These are phyloP conservation scores for Ibidorhyncha struthersii DNA, from an alignment of 2,113 vertebrate species.

Conservation along the genomic window DNA sequence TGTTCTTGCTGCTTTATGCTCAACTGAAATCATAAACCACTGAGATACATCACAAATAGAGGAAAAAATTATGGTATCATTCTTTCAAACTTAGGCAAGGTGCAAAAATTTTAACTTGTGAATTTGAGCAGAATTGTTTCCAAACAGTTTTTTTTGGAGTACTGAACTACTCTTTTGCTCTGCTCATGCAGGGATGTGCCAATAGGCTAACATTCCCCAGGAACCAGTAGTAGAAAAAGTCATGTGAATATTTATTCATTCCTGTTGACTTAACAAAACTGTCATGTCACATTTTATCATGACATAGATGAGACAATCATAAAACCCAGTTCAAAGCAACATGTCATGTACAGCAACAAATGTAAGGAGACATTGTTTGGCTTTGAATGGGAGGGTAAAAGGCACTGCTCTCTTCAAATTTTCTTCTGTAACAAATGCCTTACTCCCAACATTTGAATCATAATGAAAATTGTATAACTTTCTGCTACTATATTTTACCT, in stretches of 20 bases:
- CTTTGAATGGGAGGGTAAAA: not conserved
- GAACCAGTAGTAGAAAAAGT: conserved; percentile 6
- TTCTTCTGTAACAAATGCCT: not conserved
- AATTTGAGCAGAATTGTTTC: not conserved
- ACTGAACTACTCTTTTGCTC: not conserved
- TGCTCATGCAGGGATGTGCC: not conserved
- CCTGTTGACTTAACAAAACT: conserved; percentile 56
- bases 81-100: not conserved
- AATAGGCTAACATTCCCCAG: conserved; percentile 10
- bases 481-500: not conserved
- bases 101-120: not conserved
- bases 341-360: not conserved
- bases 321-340: conserved; percentile 22
- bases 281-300: conserved; percentile 61
- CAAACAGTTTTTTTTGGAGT: not conserved
- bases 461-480: not conserved
- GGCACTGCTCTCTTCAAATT: not conserved
- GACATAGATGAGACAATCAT: conserved; percentile 16
- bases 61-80: not conserved
- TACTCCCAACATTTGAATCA: not conserved
- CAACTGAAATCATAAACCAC: not conserved
- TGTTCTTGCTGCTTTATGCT: not conserved
- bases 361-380: not conserved
- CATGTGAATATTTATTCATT: conserved; percentile 50
- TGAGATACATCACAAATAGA: not conserved